A percentile compares a stretch with the other conserved stretches of the same genome.
phyloP scores from a whole-genome alignment of 2,888 invertebrate genomes.

The Amaurobius ferox region DNA sequence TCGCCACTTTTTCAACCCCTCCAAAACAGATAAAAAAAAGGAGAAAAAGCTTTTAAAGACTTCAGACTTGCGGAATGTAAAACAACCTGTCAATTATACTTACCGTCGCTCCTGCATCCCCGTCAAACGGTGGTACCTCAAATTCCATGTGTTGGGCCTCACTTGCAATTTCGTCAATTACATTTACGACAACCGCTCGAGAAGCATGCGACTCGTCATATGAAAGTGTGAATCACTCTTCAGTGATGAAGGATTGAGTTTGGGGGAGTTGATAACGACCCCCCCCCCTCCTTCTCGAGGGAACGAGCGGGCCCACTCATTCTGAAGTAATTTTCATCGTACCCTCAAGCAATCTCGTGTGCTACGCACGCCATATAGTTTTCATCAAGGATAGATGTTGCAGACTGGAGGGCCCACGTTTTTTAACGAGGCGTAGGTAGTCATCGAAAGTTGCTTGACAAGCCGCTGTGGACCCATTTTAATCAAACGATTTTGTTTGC shows the following conservation, averaged over 20 bases:
- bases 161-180: slow-evolving; percentile 46
- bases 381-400: slow-evolving; percentile 16
- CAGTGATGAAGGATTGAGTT: slow-evolving; percentile 55
- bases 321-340: slow-evolving; percentile 45
- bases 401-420: slow-evolving; percentile 18
- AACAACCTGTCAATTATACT: slow-evolving; percentile 71
- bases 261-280: not conserved
- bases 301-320: slow-evolving; percentile 45
- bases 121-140: not conserved
- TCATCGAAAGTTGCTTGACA: not conserved
- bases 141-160: slow-evolving; percentile 14
- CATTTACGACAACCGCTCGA: slow-evolving; percentile 9
- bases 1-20: slow-evolving; percentile 17
- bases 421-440: slow-evolving; percentile 11
- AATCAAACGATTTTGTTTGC: not conserved
- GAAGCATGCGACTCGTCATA: slow-evolving; percentile 18
- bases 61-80: slow-evolving; percentile 64
- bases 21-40: not conserved
- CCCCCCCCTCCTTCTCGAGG: slow-evolving; percentile 22
- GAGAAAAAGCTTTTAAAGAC: slow-evolving; percentile 11
- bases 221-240: slow-evolving; percentile 48
- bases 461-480: not conserved
- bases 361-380: slow-evolving; percentile 4
- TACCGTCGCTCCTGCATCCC: slow-evolving; percentile 21
- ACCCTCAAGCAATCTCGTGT: slow-evolving; percentile 42